A percentile compares a stretch with the other conserved stretches of the same genome.
Conservation (phyloP, 2,888 invertebrate genomes). For the Drosophila monieri region DNA sequence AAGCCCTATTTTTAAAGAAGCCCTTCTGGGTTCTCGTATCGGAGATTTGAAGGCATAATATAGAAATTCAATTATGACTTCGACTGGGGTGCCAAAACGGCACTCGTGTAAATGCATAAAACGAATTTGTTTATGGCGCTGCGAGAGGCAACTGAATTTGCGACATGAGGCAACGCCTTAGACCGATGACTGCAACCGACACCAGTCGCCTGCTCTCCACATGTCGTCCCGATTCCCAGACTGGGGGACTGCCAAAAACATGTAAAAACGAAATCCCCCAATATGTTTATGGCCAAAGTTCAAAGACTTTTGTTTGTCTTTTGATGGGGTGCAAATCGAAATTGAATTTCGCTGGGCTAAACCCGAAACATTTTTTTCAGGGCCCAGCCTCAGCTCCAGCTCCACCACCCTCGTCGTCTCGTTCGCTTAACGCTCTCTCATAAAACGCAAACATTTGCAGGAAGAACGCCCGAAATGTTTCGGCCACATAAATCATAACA, state of each 20-base stretch:
- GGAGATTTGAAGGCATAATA: constrained; percentile 35
- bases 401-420: not conserved
- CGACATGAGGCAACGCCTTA: constrained; percentile 44
- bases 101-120: constrained; percentile 55
- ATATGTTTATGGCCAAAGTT: constrained; percentile 74
- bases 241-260: constrained; percentile 64
- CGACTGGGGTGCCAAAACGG: constrained; percentile 55
- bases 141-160: constrained; percentile 33
- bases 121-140: constrained; percentile 51
- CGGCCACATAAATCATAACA: constrained; percentile 75
- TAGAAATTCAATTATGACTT: constrained; percentile 70
- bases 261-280: constrained; percentile 21
- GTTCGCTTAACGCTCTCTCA: constrained; percentile 25
- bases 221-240: constrained; percentile 60
- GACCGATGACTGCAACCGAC: constrained; percentile 59
- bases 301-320: constrained; percentile 78
- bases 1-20: not conserved
- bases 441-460: constrained; percentile 61
- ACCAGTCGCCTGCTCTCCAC: constrained; percentile 56
- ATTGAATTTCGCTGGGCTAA: constrained; percentile 63
- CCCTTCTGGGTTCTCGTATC: not conserved
- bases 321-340: constrained; percentile 78
- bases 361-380: not conserved
- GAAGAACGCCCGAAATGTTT: constrained; percentile 74
- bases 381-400: not conserved